phyloP scores from a whole-genome alignment of 2,888 invertebrate species.

The Blastobasis adustella region DNA sequence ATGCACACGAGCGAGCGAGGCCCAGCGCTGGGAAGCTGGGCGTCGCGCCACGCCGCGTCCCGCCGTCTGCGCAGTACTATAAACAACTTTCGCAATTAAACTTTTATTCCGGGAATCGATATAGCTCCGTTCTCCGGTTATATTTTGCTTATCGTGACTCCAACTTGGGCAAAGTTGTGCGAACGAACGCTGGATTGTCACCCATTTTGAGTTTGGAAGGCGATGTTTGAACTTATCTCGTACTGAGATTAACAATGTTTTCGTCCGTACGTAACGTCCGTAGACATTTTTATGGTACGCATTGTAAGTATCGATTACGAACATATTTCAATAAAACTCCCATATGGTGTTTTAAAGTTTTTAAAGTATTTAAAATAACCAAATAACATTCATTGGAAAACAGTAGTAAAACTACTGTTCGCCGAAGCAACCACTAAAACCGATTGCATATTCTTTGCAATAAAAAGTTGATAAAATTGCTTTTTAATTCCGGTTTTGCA shows the following conservation, averaged over 20 bases:
- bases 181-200: no score
- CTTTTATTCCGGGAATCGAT: constrained; percentile 60
- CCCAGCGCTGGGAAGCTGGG: background rate
- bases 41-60: constrained; percentile 9
- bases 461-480: constrained; percentile 11
- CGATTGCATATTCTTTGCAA: background rate
- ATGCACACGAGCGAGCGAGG: no score
- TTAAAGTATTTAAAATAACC: background rate
- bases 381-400: no score
- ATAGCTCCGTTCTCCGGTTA: constrained; percentile 39
- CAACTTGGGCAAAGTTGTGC: constrained; percentile 23
- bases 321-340: background rate
- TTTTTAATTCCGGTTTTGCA: constrained; percentile 33
- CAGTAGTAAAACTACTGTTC: no score
- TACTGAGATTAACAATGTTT: no score
- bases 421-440: no score
- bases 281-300: background rate
- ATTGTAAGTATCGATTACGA: background rate
- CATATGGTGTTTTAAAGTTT: background rate
- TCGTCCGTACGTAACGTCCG: no score
- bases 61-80: constrained; percentile 49
- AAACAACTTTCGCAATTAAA: constrained; percentile 69
- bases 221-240: no score
- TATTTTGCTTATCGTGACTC: constrained; percentile 46
- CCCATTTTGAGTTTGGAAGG: background rate